These are phyloP conservation scores for Drosophila yooni DNA, from an alignment of 2,888 invertebrate species.

Conservation along the genomic window DNA sequence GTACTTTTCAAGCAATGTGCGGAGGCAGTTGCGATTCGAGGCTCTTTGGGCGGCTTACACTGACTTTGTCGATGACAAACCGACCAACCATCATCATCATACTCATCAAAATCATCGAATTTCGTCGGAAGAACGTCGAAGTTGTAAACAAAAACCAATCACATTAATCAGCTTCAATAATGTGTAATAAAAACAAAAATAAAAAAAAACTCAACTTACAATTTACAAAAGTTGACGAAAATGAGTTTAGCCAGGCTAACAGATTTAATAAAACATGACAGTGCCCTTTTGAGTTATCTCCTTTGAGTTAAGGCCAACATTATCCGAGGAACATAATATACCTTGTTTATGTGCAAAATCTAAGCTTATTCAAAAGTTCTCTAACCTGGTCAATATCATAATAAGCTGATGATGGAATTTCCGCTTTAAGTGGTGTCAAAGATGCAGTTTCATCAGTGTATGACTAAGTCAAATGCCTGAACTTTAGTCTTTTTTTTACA, in stretches of 20 bases:
- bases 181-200: slow-evolving; percentile 11
- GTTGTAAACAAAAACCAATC: slow-evolving; percentile 30
- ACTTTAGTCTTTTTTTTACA: neutral
- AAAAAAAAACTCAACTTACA: slow-evolving; percentile 19
- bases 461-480: neutral
- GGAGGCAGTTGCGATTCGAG: slow-evolving; percentile 7
- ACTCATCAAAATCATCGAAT: slow-evolving; percentile 30
- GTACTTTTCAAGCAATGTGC: neutral
- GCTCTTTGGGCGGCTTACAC: neutral
- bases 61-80: slow-evolving; percentile 52
- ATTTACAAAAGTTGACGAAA: neutral
- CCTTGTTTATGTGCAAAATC: neutral
- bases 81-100: neutral
- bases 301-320: neutral
- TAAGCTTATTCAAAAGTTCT: neutral
- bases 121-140: slow-evolving; percentile 54
- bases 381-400: neutral
- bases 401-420: neutral
- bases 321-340: neutral
- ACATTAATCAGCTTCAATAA: slow-evolving; percentile 25
- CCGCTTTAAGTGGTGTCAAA: neutral
- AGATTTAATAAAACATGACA: neutral
- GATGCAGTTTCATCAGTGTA: neutral
- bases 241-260: neutral
- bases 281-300: neutral